Percentiles rank a stretch among this genome's conserved stretches.
Evolutionary conservation across 1,140 invertebrate genomes (phyloP).

Genomic region (Amyelois transitella): DNA sequence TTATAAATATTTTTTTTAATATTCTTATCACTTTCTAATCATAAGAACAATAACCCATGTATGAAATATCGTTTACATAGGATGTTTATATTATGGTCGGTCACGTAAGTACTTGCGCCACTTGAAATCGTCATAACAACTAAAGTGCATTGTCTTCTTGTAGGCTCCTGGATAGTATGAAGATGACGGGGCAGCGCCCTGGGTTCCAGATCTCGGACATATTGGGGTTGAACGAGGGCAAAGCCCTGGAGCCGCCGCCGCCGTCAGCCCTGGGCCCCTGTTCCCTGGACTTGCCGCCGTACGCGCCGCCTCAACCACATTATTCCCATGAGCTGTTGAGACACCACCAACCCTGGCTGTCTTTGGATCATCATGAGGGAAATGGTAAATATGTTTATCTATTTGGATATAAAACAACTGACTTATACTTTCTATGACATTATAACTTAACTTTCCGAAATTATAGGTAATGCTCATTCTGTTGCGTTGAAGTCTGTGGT

Average conservation of each 20-base stretch:
- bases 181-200: slow-evolving; percentile 77
- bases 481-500: background rate
- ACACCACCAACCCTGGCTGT: slow-evolving; percentile 65
- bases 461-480: background rate
- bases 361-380: slow-evolving; percentile 55
- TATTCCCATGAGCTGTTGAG: slow-evolving; percentile 57
- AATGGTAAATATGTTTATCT: slow-evolving; percentile 30
- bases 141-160: slow-evolving; percentile 18
- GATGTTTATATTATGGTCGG: background rate
- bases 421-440: no score
- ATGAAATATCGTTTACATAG: background rate
- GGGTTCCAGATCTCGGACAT: slow-evolving; percentile 87
- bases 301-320: slow-evolving; percentile 45
- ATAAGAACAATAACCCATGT: background rate
- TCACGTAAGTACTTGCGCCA: background rate
- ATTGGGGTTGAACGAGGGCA: slow-evolving; percentile 76
- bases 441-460: no score
- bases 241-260: slow-evolving; percentile 39
- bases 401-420: background rate
- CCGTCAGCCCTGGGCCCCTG: slow-evolving; percentile 31
- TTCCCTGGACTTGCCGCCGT: slow-evolving; percentile 44
- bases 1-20: background rate
- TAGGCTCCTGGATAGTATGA: slow-evolving; percentile 81
- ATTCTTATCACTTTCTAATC: background rate
- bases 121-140: background rate